Conservation (phyloP, 1,140 invertebrate genomes). For the Solenopsis invicta region DNA sequence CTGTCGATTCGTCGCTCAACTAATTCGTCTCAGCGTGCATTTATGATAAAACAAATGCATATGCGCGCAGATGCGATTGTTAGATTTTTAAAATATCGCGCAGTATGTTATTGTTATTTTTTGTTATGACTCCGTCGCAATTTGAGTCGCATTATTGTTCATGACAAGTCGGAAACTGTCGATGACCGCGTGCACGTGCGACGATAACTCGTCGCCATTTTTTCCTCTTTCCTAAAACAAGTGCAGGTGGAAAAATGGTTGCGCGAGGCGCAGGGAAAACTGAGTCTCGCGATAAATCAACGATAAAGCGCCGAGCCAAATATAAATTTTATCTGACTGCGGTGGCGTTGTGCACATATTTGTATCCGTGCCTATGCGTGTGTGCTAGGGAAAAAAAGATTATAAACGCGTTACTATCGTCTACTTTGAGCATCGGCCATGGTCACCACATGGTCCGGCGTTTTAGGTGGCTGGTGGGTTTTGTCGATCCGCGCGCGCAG, state of each 20-base stretch:
- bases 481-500: conserved; percentile 43
- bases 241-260: conserved; percentile 40
- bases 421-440: conserved; percentile 56
- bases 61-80: not conserved
- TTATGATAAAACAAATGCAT: not conserved
- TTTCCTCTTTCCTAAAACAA: conserved; percentile 20
- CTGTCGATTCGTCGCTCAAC: not conserved
- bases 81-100: not conserved
- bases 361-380: conserved; percentile 18
- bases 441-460: conserved; percentile 55
- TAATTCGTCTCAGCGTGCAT: not conserved
- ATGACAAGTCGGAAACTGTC: conserved; percentile 24
- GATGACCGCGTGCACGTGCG: conserved; percentile 33
- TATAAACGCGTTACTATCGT: conserved; percentile 47
- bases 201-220: conserved; percentile 48
- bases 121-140: not conserved
- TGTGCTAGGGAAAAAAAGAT: conserved; percentile 46
- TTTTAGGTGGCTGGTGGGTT: conserved; percentile 46
- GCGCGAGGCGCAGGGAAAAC: conserved; percentile 25
- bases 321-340: conserved; percentile 62
- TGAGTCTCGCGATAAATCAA: conserved; percentile 65
- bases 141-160: conserved; percentile 48
- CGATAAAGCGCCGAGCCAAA: conserved; percentile 54
- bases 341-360: not conserved
- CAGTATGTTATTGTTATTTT: not conserved